phyloP scores from a whole-genome alignment of 2,113 vertebrate genomes.

The Perognathus longimembris region DNA sequence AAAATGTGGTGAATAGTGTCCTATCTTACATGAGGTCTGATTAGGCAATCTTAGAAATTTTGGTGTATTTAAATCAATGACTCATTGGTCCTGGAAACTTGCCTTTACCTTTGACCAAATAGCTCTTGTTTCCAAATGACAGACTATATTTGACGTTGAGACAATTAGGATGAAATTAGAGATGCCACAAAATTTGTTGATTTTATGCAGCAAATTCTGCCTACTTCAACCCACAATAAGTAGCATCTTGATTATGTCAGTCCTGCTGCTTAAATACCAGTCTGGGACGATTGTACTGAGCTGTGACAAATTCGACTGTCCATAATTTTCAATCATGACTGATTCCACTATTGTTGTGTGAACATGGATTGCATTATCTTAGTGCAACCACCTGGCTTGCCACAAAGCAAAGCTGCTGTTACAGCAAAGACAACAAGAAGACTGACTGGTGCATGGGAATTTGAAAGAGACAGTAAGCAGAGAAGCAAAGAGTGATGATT shows the following conservation, averaged over 20 bases:
- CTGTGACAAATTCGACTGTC: conserved; percentile 46
- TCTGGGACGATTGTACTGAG: conserved; percentile 16
- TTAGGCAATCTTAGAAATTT: background rate
- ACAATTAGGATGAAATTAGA: background rate
- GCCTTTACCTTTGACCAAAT: background rate
- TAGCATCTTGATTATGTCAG: conserved; percentile 56
- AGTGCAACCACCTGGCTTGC: conserved; percentile 17
- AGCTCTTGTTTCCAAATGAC: background rate
- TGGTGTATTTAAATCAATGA: background rate
- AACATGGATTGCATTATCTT: conserved; percentile 19
- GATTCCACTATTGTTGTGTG: conserved; percentile 55
- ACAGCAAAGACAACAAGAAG: conserved; percentile 8
- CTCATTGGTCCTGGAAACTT: background rate
- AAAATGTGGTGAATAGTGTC: background rate
- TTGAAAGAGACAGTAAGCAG: background rate
- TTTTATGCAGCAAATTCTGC: conserved; percentile 53
- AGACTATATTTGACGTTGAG: conserved; percentile 3
- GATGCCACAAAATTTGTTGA: background rate
- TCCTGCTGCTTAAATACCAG: conserved; percentile 3
- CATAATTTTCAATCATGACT: conserved; percentile 55
- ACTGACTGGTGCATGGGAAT: background rate
- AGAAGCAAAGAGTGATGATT: background rate
- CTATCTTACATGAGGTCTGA: background rate
- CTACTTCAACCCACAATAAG: background rate
- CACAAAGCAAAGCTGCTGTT: conserved; percentile 47